Conservation (phyloP, 2,888 invertebrate species). For the Troilus luridus region DNA sequence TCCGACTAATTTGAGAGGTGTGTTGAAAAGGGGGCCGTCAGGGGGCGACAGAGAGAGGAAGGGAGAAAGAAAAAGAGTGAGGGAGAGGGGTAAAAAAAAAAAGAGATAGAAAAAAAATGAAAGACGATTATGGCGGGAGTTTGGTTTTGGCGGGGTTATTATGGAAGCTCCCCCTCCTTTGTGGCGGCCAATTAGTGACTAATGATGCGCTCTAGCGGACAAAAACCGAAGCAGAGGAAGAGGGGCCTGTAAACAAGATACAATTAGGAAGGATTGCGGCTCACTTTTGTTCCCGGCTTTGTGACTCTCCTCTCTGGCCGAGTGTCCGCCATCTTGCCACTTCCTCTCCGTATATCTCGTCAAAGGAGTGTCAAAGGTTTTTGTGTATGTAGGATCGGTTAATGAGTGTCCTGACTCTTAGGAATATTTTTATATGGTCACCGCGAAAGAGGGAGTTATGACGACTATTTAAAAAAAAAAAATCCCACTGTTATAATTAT, state of each 20-base stretch:
- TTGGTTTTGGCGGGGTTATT: slow-evolving; percentile 46
- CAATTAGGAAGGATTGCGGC: slow-evolving; percentile 33
- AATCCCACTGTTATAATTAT: no score
- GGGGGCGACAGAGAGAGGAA: background rate
- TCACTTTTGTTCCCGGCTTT: slow-evolving; percentile 10
- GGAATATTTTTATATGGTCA: background rate
- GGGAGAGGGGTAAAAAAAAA: background rate
- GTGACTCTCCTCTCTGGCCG: slow-evolving; percentile 7
- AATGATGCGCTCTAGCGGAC: slow-evolving; percentile 42
- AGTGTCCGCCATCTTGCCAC: background rate
- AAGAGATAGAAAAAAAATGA: background rate
- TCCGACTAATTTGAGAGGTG: slow-evolving; percentile 42
- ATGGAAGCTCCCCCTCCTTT: slow-evolving; percentile 7
- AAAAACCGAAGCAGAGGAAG: background rate
- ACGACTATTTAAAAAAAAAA: no score
- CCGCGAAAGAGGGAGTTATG: background rate
- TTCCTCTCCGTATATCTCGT: background rate
- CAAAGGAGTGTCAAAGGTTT: background rate
- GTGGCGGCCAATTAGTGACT: slow-evolving; percentile 45
- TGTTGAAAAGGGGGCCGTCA: background rate
- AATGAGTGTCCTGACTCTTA: background rate
- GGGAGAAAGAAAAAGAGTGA: background rate
- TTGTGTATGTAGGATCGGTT: background rate
- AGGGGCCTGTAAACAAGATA: slow-evolving; percentile 36
- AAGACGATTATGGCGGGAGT: slow-evolving; percentile 48